Base-by-base conservation (phyloP, 2,888 invertebrate species). In the Portevinia maculata region DNA sequence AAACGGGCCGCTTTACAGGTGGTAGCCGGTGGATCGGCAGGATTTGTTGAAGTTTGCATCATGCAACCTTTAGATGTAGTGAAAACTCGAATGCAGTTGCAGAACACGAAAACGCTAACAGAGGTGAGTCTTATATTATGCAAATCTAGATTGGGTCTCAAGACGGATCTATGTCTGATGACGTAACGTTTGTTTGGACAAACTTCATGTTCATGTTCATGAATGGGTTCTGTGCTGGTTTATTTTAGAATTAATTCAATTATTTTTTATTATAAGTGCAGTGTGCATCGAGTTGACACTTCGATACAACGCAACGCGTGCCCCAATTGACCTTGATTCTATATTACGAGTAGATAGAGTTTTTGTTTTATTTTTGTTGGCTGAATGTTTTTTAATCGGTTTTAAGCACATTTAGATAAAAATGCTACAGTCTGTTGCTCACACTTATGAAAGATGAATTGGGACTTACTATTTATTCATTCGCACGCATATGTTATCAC, bases 61-160 rank as follows among this genome's bases (percentile, higher is more conserved):
- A 98, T 98, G 98, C 98, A 98, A 91, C 98, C 98, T 0, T 91
- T 98, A 89, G 98, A 98, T 91, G 92, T 98, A 76, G 94, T 98
- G 1, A 98, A 98, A 91, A 98, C 98, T 1, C 93, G 98, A 86
- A 93, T 96, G 86, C 97, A 97, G 91, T 91, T 97, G 55, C 96
- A 96, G 90, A 91, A 90, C 67, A 91, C 90, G 85, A 69, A 69
- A 13, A 57, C 74, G 28, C 17, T 48, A 7, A 50, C 79, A 34
- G 86, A 88, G 87, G 90, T 90, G 74, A 87, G 88, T 86, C 32
- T 28, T 1, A 37, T 6, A 44, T 17, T 19, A 19, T 17, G 15
- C 19, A 44, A 44, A 19, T 19, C 19, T 9, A 17, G 19, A 11
- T 44, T 11, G 9, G 0, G 19, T 9, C 15, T 67, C 5, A 15